Evolutionary conservation across 1,140 invertebrate species (phyloP), one percentile per base, ranked within the genome.

Genomic region (Orius insidiosus): DNA sequence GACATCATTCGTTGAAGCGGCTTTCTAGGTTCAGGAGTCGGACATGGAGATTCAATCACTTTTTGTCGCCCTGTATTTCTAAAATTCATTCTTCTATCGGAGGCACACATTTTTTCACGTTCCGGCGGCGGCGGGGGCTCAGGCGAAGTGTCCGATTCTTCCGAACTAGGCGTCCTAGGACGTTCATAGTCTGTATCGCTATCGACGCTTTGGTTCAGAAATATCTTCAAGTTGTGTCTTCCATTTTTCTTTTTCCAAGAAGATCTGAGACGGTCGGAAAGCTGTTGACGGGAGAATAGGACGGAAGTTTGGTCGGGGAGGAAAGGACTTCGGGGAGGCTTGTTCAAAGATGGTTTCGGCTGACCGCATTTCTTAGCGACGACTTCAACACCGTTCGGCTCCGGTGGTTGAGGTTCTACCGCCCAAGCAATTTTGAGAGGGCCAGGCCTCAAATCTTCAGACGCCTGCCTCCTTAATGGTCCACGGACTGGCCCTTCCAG

Each of bases 331-430:
- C 38, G 34, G 9, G 30, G 30, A 5, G 46, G 46, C 34, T 40
- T 34, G 8, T 13, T 16, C 13, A 11, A 16, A 5, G 46, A 6
- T 16, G 46, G 46, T 31, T 42, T 48, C 9, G 46, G 46, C 33
- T 48, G 46, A 6, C 46, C 46, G 18, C 39, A 41, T 38, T 48
- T 48, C 34, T 42, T 48, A 1, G 46, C 46, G 10, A 48, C 46
- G 19, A 48, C 46, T 15, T 35, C 14, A 8, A 35, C 31, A 5
- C 14, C 18, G 2, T 10, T 14, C 18, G 36, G 45, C 30, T 37
- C 36, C 2, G 19, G 16, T 2, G 15, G 40, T n/a, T 36, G 38
- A 9, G 38, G 35, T 1, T 19, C 14, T 0, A 19, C 16, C 7
- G 36, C 38, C 41, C 41, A 43, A 7, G 41, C 41, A 18, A 43